Evolutionary conservation across 2,113 vertebrate genomes (phyloP).

Genomic region (Laticauda colubrina): DNA sequence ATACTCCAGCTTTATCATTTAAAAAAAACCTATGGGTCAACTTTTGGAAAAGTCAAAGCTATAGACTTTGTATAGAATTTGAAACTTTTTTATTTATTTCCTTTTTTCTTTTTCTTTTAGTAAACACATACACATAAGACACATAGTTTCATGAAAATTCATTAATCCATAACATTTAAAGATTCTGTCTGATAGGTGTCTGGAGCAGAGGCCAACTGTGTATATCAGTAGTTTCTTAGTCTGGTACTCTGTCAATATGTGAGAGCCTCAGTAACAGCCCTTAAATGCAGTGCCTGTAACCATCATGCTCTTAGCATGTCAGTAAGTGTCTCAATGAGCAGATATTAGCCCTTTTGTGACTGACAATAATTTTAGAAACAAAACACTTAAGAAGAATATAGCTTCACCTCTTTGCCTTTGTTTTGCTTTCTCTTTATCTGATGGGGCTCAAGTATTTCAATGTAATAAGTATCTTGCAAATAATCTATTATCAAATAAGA

Average conservation of each 20-base stretch:
- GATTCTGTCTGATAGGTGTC: conserved; percentile 79
- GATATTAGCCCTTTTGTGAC: conserved; percentile 72
- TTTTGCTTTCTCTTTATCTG: conserved; percentile 67
- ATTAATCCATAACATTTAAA: conserved; percentile 85
- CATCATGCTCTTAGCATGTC: conserved; percentile 67
- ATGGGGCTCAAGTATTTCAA: conserved; percentile 67
- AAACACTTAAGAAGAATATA: conserved; percentile 64
- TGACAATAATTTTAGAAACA: conserved; percentile 68
- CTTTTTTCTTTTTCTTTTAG: conserved; percentile 60
- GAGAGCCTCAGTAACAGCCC: conserved; percentile 71
- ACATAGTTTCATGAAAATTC: conserved; percentile 79
- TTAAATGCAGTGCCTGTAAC: conserved; percentile 71
- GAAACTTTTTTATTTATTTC: conserved; percentile 56
- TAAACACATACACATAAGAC: conserved; percentile 1
- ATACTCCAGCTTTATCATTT: conserved; percentile 41
- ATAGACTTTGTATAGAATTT: conserved; percentile 55
- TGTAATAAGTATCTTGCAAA: conserved; percentile 61
- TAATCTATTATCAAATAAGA: conserved; percentile 56
- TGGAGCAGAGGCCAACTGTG: conserved; percentile 74
- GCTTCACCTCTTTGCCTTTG: conserved; percentile 54
- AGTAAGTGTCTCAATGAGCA: conserved; percentile 61
- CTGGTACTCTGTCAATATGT: conserved; percentile 82
- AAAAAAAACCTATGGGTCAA: conserved; percentile 48
- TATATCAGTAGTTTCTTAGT: conserved; percentile 77
- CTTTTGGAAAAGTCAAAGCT: conserved; percentile 52